These are phyloP conservation scores for Himalopsyche japonica DNA, from an alignment of 2,888 invertebrate species.

Conservation along the genomic window DNA sequence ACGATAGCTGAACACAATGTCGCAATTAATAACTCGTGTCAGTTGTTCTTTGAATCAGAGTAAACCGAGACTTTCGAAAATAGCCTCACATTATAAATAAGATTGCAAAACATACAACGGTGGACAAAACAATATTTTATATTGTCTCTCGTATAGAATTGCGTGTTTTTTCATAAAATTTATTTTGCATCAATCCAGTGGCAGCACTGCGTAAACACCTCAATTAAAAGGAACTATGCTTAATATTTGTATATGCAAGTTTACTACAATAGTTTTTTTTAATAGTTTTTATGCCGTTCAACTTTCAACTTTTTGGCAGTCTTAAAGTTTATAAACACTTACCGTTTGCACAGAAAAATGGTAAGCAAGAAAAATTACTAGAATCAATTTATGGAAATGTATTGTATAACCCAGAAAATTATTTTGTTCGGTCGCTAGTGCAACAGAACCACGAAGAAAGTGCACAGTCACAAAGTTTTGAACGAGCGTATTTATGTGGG, in stretches of 20 bases:
- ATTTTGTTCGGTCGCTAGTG: background rate
- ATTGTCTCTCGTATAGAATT: background rate
- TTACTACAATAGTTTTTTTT: no score
- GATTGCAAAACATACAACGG: background rate
- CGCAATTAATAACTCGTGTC: conserved; percentile 7
- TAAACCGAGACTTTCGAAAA: background rate
- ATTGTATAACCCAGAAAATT: no score
- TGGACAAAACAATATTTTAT: conserved; percentile 11
- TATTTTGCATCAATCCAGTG: conserved; percentile 10
- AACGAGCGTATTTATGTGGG: conserved; percentile 6
- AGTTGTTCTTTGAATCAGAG: background rate
- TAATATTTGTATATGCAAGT: no score
- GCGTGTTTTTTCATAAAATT: background rate
- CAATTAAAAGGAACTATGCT: no score
- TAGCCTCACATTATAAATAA: background rate
- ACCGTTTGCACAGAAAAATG: no score
- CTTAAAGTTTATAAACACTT: no score
- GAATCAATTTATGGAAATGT: no score
- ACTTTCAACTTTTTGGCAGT: no score
- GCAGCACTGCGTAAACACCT: background rate
- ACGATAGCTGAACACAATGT: conserved; percentile 9
- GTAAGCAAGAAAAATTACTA: no score
- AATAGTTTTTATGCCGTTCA: no score
- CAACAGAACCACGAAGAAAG: background rate
- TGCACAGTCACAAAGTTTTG: background rate